Conservation (phyloP, 1,140 invertebrate species). For the Eueides isabella region DNA sequence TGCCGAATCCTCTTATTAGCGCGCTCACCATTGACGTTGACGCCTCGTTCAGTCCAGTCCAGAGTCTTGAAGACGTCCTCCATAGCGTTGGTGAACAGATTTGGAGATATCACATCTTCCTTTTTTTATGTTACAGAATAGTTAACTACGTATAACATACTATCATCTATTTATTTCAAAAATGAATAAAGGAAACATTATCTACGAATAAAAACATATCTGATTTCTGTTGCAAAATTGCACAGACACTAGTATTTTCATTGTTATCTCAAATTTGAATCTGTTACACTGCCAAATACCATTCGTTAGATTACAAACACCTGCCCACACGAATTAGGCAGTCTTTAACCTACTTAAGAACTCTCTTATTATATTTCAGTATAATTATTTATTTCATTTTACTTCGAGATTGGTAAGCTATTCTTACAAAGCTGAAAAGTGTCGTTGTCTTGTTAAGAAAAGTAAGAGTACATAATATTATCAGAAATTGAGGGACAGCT, state of each 20-base stretch:
- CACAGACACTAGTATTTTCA: slow-evolving; percentile 53
- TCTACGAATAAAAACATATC: slow-evolving; percentile 26
- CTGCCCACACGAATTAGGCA: slow-evolving; percentile 8
- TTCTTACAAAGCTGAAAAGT: neutral
- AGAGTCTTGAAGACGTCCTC: too few relatives aligned
- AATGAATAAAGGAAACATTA: slow-evolving; percentile 25
- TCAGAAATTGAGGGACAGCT: neutral
- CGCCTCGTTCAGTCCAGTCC: too few relatives aligned
- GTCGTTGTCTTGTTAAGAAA: slow-evolving; percentile 2
- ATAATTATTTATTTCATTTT: neutral
- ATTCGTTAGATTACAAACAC: slow-evolving; percentile 42
- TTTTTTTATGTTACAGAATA: too few relatives aligned
- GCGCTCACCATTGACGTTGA: too few relatives aligned
- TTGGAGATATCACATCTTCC: too few relatives aligned
- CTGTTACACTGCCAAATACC: slow-evolving; percentile 54
- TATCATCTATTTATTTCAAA: too few relatives aligned
- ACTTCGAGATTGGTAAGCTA: neutral
- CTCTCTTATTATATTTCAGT: neutral
- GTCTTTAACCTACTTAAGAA: neutral
- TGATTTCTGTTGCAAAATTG: slow-evolving; percentile 44
- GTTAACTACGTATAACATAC: too few relatives aligned
- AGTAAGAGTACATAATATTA: neutral
- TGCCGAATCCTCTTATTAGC: too few relatives aligned
- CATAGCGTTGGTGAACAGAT: too few relatives aligned
- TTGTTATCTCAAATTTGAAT: slow-evolving; percentile 60